Evolutionary conservation across 2,888 invertebrate genomes (phyloP).

Genomic region (Sminthurides aquaticus): DNA sequence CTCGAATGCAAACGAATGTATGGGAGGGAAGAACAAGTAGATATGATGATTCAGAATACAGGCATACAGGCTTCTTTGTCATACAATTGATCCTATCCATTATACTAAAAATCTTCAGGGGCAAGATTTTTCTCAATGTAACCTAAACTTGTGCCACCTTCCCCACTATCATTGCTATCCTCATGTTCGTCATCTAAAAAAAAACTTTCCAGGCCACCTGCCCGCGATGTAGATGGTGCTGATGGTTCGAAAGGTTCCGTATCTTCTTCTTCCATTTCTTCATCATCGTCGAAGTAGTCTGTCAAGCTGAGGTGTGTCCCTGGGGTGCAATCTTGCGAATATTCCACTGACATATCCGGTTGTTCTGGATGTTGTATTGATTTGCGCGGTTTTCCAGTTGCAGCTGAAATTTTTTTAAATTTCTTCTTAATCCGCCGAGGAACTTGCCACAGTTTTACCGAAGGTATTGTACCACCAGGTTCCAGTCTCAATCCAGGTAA

Average conservation of each 20-base stretch:
- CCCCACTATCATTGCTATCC: background rate
- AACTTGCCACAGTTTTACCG: background rate
- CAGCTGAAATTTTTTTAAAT: constrained; percentile 12
- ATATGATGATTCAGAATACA: too few relatives aligned
- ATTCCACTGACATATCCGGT: background rate
- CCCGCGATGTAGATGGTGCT: background rate
- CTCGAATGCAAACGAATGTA: too few relatives aligned
- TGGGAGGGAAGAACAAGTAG: too few relatives aligned
- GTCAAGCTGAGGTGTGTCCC: background rate
- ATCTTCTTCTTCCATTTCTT: constrained; percentile 19
- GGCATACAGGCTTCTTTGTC: too few relatives aligned
- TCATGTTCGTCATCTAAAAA: constrained; percentile 7
- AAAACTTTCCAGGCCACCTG: background rate
- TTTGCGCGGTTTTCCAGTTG: too few relatives aligned
- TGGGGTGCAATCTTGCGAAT: background rate
- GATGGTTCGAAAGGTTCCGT: constrained; percentile 19
- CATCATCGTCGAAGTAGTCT: constrained; percentile 23
- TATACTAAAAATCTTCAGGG: too few relatives aligned
- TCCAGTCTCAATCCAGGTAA: constrained; percentile 22
- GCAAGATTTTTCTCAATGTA: too few relatives aligned
- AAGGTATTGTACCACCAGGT: constrained; percentile 28
- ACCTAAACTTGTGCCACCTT: too few relatives aligned
- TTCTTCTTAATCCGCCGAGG: constrained; percentile 15
- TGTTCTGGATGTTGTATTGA: background rate
- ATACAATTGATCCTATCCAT: too few relatives aligned